phyloP scores from a whole-genome alignment of 2,888 invertebrate species.

The Eretmocerus hayati region DNA sequence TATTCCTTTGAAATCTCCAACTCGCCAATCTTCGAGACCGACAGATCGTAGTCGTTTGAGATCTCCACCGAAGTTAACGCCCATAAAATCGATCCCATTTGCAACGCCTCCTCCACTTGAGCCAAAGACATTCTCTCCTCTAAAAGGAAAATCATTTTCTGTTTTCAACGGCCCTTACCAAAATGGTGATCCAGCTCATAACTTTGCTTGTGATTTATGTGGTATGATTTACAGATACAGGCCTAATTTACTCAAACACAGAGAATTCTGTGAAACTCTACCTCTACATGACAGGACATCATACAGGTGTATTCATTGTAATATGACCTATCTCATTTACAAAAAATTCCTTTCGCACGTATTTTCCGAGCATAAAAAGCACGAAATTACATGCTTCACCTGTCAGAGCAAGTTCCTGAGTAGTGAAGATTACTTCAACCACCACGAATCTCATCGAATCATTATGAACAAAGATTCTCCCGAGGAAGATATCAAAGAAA shows the following conservation, averaged over 20 bases:
- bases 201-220: conserved; percentile 39
- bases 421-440: conserved; percentile 51
- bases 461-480: background rate
- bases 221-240: conserved; percentile 44
- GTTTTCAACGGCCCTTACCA: conserved; percentile 31
- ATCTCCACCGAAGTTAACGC: conserved; percentile 7
- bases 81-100: conserved; percentile 2
- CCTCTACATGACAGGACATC: conserved; percentile 31
- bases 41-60: too few species aligned
- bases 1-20: too few species aligned
- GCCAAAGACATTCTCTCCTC: background rate
- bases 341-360: conserved; percentile 40
- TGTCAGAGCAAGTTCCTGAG: conserved; percentile 49
- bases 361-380: conserved; percentile 32
- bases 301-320: conserved; percentile 38
- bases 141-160: background rate
- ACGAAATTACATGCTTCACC: conserved; percentile 48
- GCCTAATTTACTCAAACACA: conserved; percentile 39
- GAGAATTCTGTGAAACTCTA: conserved; percentile 32
- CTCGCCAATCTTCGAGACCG: too few species aligned
- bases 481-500: background rate
- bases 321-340: conserved; percentile 39
- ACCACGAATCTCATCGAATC: conserved; percentile 34
- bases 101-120: background rate
- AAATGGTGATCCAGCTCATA: conserved; percentile 39